Evolutionary conservation across 2,797 vertebrate genomes (phyloP).

Genomic region (Petrocephalus sullivani): DNA sequence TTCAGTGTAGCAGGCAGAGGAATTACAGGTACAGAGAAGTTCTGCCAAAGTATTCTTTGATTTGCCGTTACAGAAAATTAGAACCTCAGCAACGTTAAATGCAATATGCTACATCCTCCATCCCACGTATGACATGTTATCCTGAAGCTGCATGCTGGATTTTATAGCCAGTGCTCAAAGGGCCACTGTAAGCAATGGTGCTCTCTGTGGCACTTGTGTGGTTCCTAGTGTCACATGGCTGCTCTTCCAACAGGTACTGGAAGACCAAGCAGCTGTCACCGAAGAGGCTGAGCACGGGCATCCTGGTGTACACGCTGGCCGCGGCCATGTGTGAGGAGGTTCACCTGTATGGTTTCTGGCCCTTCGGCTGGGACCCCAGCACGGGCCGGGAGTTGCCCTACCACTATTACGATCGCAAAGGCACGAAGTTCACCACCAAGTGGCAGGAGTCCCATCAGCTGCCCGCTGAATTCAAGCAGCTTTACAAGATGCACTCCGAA

Average conservation of each 20-base stretch:
- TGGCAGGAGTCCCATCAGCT: conserved; percentile 98
- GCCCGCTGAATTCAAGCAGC: conserved; percentile 91
- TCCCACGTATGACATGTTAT: not conserved
- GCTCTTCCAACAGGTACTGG: conserved; percentile 76
- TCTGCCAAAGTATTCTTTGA: not conserved
- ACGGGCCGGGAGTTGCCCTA: conserved; percentile 91
- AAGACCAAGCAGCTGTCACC: conserved; percentile 93
- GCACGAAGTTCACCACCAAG: conserved; percentile 97
- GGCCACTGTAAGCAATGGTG: not conserved
- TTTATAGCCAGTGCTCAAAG: not conserved
- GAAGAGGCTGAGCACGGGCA: conserved; percentile 93
- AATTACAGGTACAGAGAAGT: not conserved
- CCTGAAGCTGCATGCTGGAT: not conserved
- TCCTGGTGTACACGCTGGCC: conserved; percentile 93
- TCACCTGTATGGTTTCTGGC: conserved; percentile 96
- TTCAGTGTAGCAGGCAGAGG: not conserved
- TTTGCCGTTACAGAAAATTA: not conserved
- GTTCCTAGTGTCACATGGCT: not conserved
- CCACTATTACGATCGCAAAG: conserved; percentile 97
- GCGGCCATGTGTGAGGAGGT: conserved; percentile 90
- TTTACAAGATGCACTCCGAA: conserved; percentile 89
- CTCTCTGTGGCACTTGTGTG: not conserved
- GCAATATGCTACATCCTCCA: not conserved
- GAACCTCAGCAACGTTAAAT: not conserved
- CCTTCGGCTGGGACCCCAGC: conserved; percentile 94